Evolutionary conservation across 2,888 invertebrate genomes (phyloP).

Genomic region (Octonoba sinensis): DNA sequence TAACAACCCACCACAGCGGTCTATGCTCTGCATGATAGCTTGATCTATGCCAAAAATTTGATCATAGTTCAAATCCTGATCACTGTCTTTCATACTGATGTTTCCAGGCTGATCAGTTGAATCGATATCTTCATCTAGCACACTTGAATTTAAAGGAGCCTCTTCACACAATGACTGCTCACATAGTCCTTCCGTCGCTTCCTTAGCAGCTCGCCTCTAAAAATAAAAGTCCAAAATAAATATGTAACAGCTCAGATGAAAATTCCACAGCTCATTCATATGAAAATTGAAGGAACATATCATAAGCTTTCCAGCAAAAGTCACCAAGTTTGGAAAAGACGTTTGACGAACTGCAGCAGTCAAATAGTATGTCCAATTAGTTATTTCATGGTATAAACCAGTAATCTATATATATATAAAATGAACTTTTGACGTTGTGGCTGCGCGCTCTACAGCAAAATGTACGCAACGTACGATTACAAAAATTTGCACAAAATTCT

Average conservation of each 20-base stretch:
- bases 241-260: neutral
- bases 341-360: no score
- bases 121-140: constrained; percentile 69
- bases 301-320: neutral
- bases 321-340: no score
- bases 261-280: neutral
- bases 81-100: constrained; percentile 66
- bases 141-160: constrained; percentile 39
- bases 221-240: constrained; percentile 3
- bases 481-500: no score
- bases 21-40: constrained; percentile 91
- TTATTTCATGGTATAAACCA: no score
- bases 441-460: no score
- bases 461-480: no score
- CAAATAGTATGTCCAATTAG: no score
- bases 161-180: constrained; percentile 70
- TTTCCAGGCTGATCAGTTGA: constrained; percentile 67
- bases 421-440: no score
- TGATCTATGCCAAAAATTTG: constrained; percentile 86
- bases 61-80: constrained; percentile 79
- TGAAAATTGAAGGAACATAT: neutral
- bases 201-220: constrained; percentile 77
- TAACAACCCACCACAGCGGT: constrained; percentile 80
- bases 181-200: constrained; percentile 74
- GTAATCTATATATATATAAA: no score